These are phyloP conservation scores for Nineta flava DNA, from an alignment of 2,888 invertebrate genomes.

Conservation along the genomic window DNA sequence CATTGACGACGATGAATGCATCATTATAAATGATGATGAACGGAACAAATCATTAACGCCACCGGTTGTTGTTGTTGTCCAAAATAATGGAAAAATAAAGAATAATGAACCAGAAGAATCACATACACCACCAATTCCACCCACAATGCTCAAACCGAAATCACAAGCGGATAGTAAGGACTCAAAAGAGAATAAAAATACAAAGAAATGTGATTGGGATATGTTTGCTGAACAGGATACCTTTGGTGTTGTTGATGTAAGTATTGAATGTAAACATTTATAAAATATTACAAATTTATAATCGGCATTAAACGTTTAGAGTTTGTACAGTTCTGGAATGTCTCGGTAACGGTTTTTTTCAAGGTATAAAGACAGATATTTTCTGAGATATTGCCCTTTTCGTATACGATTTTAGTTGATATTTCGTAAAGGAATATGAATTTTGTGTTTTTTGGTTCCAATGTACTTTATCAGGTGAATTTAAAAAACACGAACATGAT, in stretches of 20 bases:
- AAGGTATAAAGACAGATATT: too few relatives aligned
- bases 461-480: too few relatives aligned
- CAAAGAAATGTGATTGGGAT: conserved; percentile 61
- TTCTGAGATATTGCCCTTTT: too few relatives aligned
- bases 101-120: conserved; percentile 19
- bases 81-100: background rate
- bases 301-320: too few relatives aligned
- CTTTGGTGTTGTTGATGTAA: conserved; percentile 59
- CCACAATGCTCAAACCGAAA: conserved; percentile 21
- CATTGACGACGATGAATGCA: background rate
- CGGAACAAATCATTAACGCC: conserved; percentile 7
- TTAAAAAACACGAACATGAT: too few relatives aligned
- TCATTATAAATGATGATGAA: conserved; percentile 4
- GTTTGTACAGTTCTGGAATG: too few relatives aligned
- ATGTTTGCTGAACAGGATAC: conserved; percentile 89
- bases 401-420: too few relatives aligned
- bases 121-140: conserved; percentile 26
- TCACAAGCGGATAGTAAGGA: conserved; percentile 17
- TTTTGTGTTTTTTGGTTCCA: too few relatives aligned
- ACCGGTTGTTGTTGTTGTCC: conserved; percentile 8
- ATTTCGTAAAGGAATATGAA: too few relatives aligned
- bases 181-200: conserved; percentile 8
- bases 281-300: background rate
- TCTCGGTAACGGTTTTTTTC: too few relatives aligned
- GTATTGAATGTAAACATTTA: conserved; percentile 18